Conservation (phyloP, 1,140 invertebrate genomes). For the Episyrphus balteatus region DNA sequence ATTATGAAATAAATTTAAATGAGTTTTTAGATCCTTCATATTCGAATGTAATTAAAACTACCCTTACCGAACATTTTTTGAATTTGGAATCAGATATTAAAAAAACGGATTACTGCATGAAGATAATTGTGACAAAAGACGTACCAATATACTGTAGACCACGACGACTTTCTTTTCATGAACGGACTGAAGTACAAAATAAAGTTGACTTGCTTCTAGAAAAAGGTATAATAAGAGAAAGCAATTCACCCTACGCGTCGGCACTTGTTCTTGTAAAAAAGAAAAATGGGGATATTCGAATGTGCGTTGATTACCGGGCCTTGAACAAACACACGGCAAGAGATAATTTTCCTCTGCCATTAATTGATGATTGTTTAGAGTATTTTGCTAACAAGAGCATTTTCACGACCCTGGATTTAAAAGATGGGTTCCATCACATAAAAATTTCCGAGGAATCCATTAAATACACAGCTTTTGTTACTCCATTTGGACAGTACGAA, state of each 20-base stretch:
- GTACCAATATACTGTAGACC: background rate
- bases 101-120: background rate
- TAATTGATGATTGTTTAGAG: background rate
- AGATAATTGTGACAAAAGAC: background rate
- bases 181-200: background rate
- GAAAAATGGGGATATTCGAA: background rate
- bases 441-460: conserved; percentile 12
- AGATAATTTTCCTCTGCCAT: background rate
- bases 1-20: background rate
- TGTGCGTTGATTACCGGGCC: too few species aligned
- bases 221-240: too few species aligned
- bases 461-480: conserved; percentile 26
- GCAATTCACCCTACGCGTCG: background rate
- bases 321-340: background rate
- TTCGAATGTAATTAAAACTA: background rate
- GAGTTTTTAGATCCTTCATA: background rate
- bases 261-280: background rate
- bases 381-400: background rate
- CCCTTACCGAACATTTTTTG: background rate
- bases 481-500: conserved; percentile 32
- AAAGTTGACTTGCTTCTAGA: background rate
- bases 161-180: background rate
- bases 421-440: background rate
- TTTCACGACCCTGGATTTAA: background rate
- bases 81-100: too few species aligned